These are phyloP conservation scores for Drosophila willistoni DNA, from an alignment of 1,140 invertebrate species.

Conservation along the genomic window DNA sequence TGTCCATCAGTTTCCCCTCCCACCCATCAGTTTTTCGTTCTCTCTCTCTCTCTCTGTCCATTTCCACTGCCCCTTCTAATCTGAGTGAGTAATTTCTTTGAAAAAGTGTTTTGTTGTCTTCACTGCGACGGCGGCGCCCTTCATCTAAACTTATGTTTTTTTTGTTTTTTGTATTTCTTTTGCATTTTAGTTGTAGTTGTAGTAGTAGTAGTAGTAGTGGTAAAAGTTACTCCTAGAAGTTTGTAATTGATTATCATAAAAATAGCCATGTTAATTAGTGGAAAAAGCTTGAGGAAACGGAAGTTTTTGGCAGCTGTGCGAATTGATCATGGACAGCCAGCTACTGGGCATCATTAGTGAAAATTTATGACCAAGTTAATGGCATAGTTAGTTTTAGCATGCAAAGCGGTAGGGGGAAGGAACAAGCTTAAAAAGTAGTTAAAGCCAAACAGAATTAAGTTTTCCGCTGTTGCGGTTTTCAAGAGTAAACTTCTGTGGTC, in stretches of 20 bases:
- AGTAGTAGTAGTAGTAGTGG: conserved; percentile 40
- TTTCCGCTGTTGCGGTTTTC: conserved; percentile 1
- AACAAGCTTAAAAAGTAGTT: conserved; percentile 56
- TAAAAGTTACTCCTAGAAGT: conserved; percentile 54
- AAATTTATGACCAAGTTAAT: conserved; percentile 57
- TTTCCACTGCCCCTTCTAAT: conserved; percentile 19
- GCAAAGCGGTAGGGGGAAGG: not conserved
- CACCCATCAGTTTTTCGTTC: not conserved
- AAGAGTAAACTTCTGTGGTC: not conserved
- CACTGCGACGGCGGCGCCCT: not conserved
- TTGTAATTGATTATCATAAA: conserved; percentile 77
- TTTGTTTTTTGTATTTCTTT: conserved; percentile 12
- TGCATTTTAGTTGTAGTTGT: not conserved
- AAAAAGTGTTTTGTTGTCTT: conserved; percentile 48
- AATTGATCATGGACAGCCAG: conserved; percentile 50
- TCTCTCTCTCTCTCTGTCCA: not conserved
- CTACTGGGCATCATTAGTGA: conserved; percentile 60
- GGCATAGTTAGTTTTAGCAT: conserved; percentile 50
- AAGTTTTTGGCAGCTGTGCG: conserved; percentile 28
- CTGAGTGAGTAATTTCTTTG: conserved; percentile 48
- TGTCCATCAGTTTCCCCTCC: conserved; percentile 28
- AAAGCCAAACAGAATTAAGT: conserved; percentile 26
- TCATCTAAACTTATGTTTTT: not conserved
- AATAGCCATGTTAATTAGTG: conserved; percentile 69
- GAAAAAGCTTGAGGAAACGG: conserved; percentile 17